These are phyloP conservation scores for Cariama cristata DNA, from an alignment of 2,113 vertebrate genomes.

Conservation along the genomic window DNA sequence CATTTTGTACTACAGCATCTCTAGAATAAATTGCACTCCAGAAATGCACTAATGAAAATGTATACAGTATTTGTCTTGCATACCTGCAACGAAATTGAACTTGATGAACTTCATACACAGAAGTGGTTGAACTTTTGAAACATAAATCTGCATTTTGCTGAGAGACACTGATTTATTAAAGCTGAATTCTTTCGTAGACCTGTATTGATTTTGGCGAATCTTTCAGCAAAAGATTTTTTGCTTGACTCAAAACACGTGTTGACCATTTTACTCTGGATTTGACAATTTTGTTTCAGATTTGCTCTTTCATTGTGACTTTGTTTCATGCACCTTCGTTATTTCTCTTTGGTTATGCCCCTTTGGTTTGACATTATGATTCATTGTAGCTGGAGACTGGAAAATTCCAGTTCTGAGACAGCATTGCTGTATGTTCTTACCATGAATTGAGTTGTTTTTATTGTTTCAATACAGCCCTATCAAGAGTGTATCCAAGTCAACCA, in stretches of 20 bases:
- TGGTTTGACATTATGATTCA: not conserved
- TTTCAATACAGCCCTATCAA: not conserved
- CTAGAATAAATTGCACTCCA: not conserved
- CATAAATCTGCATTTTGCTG: not conserved
- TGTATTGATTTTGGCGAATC: constrained; percentile 10
- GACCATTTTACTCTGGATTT: not conserved
- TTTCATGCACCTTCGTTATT: not conserved
- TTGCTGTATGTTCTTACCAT: not conserved
- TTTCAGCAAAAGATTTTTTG: constrained; percentile 1
- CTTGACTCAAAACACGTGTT: constrained; percentile 32
- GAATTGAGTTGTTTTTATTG: not conserved
- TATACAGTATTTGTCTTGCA: not conserved
- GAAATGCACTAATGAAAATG: not conserved
- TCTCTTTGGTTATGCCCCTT: not conserved
- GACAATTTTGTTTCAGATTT: not conserved
- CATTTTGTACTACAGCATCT: not conserved
- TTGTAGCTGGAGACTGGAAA: not conserved
- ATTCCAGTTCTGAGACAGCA: not conserved
- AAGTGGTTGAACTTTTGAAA: not conserved
- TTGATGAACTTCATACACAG: not conserved
- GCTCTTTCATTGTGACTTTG: not conserved
- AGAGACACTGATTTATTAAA: not conserved
- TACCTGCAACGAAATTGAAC: not conserved
- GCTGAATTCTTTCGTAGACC: not conserved
- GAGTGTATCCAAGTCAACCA: not conserved